Evolutionary conservation across 2,888 invertebrate species (phyloP).

Genomic region (Philopedon plagiatum): DNA sequence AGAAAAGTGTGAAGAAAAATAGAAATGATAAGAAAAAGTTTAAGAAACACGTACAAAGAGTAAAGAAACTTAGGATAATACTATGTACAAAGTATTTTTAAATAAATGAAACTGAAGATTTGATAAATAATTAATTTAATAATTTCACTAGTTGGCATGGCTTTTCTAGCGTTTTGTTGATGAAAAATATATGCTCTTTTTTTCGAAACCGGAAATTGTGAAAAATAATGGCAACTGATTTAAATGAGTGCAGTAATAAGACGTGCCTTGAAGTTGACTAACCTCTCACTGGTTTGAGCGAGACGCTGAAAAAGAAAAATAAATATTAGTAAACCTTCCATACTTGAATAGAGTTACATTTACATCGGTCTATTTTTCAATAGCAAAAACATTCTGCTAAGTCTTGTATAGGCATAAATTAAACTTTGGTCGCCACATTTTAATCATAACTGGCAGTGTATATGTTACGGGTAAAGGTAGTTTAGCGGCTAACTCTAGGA

Average conservation of each 20-base stretch:
- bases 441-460: too few species aligned
- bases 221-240: constrained; percentile 58
- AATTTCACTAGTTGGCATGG: constrained; percentile 42
- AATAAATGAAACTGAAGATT: constrained; percentile 55
- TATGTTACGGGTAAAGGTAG: too few species aligned
- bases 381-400: too few species aligned
- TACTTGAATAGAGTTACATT: neutral
- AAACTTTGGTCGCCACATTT: too few species aligned
- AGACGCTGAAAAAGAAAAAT: constrained; percentile 74
- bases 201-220: constrained; percentile 22
- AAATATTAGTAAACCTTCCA: constrained; percentile 3
- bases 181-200: constrained; percentile 21
- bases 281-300: constrained; percentile 91
- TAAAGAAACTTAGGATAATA: constrained; percentile 21
- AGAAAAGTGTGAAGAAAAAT: neutral
- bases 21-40: neutral
- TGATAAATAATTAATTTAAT: constrained; percentile 58
- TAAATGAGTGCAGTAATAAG: constrained; percentile 92
- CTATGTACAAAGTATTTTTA: constrained; percentile 61
- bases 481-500: too few species aligned
- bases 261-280: constrained; percentile 94
- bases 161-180: constrained; percentile 21
- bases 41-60: neutral
- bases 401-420: too few species aligned
- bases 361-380: too few species aligned